Evolutionary conservation across 1,140 invertebrate species (phyloP), one percentile per base, ranked within the genome.

Genomic region (Tenebrio molitor): DNA sequence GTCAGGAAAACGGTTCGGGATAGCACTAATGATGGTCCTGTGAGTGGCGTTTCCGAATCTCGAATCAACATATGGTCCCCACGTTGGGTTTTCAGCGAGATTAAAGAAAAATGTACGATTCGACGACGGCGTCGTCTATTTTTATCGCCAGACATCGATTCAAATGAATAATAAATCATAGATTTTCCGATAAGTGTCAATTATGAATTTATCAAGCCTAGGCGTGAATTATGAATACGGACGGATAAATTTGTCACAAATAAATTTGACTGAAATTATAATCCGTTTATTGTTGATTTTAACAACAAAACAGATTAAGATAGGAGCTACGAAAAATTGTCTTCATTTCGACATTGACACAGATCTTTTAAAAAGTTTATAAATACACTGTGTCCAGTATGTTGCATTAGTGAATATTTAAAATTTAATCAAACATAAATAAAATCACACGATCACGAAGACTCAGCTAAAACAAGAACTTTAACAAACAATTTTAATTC

Each of bases 31-130:
- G 50, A 58, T 8, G 1, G n/a, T 25, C 23, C 50, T 12, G 3
- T 50, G 50, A 58, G 50, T 58, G 50, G 50, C 50, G 50, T 58
- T 58, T 58, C 50, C 50, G 50, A 58, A 58, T 58, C 50, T 58
- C 23, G 50, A 29, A 29, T 58, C 50, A 58, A 58, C 50, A 58
- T 58, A 58, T 58, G 50, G 50, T 23, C 23, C 14, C 21, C 50
- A 58, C 50, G 50, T 58, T 29, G 21, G 17, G 2, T n/a, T 53
- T 23, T 44, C 16, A 10, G 23, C n/a, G 3, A 58, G 50, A 58
- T 29, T 29, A 29, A 58, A 58, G 50, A 58, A 58, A n/a, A 58
- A 58, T 29, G 50, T 58, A 7, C 12, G 25, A 14, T 58, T 21
- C n/a, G 36, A 39, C 14, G 3, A 15, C 12, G 23, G n/a, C n/a